Percentiles rank a stretch among this genome's conserved stretches.
phyloP scores from a whole-genome alignment of 2,797 vertebrate genomes.

The Alcedo quadribrachys region DNA sequence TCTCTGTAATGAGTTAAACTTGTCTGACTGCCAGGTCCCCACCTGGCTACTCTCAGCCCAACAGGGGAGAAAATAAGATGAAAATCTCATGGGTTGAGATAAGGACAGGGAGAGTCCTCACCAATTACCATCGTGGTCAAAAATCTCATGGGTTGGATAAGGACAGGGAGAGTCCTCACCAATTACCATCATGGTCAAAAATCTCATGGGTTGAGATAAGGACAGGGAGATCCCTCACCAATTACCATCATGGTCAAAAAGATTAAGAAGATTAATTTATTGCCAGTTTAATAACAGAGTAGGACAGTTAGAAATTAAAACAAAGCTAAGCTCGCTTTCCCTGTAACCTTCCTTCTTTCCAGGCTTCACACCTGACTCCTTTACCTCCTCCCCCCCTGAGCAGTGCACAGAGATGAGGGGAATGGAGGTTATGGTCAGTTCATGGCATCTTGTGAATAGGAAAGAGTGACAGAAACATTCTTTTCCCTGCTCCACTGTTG shows the following conservation, averaged over 20 bases:
- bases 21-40: not conserved
- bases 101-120: not conserved
- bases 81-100: not conserved
- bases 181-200: not conserved
- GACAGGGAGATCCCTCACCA: not conserved
- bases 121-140: not conserved
- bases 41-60: not conserved
- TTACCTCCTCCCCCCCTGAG: accelerated
- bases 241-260: not conserved
- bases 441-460: accelerated
- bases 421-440: not conserved
- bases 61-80: not conserved
- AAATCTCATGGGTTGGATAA: not conserved
- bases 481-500: not conserved
- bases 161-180: not conserved
- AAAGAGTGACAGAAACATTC: too few relatives aligned
- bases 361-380: not conserved
- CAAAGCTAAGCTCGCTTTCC: not conserved
- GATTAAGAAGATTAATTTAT: not conserved
- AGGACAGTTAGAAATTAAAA: not conserved
- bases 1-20: not conserved
- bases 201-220: not conserved
- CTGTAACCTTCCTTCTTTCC: not conserved
- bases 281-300: not conserved
- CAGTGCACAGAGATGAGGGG: not conserved